Percentiles rank a stretch among this genome's conserved stretches.
phyloP scores from a whole-genome alignment of 2,797 vertebrate species.

The Erpetoichthys calabaricus region DNA sequence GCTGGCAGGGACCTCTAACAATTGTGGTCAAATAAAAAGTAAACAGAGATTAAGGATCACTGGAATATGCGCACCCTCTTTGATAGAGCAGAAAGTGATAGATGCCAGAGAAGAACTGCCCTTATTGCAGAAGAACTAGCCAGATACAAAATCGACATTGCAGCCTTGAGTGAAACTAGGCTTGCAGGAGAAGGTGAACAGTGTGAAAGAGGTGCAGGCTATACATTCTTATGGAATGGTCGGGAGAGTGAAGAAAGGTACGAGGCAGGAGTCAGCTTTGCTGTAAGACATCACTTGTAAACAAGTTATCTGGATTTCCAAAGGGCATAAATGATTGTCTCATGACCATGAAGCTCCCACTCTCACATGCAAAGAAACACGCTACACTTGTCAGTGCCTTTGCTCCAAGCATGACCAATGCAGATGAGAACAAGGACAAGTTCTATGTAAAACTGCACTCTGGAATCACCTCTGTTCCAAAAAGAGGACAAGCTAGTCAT shows the following conservation, averaged over 20 bases:
- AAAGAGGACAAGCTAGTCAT: not conserved
- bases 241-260: not conserved
- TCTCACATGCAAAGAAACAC: no score
- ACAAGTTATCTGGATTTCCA: not conserved
- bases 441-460: not conserved
- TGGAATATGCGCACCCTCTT: no score
- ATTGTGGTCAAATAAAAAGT: no score
- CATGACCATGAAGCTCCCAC: not conserved
- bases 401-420: not conserved
- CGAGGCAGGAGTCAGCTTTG: not conserved
- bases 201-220: not conserved
- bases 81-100: no score
- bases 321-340: not conserved
- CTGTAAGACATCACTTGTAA: not conserved
- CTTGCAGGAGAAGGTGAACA: not conserved
- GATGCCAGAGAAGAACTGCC: not conserved
- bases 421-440: not conserved
- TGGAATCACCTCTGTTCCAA: not conserved
- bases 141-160: not conserved
- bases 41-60: no score
- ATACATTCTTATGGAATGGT: not conserved
- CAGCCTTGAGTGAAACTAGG: slow-evolving; percentile 1
- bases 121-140: not conserved
- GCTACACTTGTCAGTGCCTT: not conserved
- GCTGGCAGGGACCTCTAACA: no score